Evolutionary conservation across 2,888 invertebrate species (phyloP).

Genomic region (Pyrrhosoma nymphula): DNA sequence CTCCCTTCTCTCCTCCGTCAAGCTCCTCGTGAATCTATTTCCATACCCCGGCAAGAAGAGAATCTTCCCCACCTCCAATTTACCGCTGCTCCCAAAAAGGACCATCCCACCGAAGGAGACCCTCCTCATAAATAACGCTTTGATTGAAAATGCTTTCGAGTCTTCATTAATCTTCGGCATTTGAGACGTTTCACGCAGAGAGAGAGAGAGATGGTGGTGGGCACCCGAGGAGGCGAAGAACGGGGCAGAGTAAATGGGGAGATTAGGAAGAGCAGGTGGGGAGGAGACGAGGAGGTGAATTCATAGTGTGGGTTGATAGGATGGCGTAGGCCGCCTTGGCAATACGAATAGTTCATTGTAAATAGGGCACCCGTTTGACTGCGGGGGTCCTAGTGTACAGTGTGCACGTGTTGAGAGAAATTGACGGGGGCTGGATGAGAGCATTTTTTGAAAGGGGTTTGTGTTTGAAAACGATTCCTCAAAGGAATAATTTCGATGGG

Average conservation of each 20-base stretch:
- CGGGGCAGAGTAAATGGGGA: background rate
- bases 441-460: too few relatives aligned
- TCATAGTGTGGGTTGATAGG: background rate
- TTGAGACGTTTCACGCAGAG: slow-evolving; percentile 67
- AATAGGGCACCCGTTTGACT: too few relatives aligned
- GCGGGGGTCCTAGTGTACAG: background rate
- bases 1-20: background rate
- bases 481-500: too few relatives aligned
- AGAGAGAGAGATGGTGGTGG: background rate
- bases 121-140: slow-evolving; percentile 63
- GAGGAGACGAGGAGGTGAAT: background rate
- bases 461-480: too few relatives aligned
- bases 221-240: background rate
- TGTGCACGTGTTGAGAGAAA: background rate
- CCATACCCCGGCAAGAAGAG: background rate
- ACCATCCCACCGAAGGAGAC: background rate
- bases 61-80: background rate
- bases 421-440: background rate
- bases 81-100: slow-evolving; percentile 10
- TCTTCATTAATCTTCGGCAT: slow-evolving; percentile 66
- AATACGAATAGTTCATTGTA: background rate
- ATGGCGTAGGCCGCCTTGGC: background rate
- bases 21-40: background rate
- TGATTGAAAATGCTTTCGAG: slow-evolving; percentile 64
- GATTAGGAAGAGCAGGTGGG: background rate